Percentiles rank a stretch among this genome's conserved stretches.
These are phyloP conservation scores for Candidula unifasciata DNA, from an alignment of 2,888 invertebrate genomes.

Conservation along the genomic window DNA sequence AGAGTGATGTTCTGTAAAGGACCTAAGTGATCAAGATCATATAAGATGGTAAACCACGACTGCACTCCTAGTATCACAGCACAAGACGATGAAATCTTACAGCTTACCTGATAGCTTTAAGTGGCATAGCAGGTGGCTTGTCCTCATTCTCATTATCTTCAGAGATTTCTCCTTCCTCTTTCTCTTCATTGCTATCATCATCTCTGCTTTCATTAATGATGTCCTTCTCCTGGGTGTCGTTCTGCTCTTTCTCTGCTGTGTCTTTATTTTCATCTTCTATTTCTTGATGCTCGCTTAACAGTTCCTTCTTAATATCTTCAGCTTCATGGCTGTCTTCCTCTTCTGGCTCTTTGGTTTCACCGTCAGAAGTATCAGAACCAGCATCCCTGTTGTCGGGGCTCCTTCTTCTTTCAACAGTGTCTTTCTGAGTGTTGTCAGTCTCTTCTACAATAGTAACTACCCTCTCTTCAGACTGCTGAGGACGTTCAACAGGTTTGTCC, in stretches of 20 bases:
- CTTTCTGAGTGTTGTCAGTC: background rate
- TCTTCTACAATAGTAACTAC: background rate
- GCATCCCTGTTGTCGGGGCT: background rate
- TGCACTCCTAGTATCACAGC: no score
- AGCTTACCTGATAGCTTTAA: slow-evolving; percentile 44
- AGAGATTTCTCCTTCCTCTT: slow-evolving; percentile 51
- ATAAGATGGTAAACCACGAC: background rate
- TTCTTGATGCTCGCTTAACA: background rate
- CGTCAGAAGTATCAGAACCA: background rate
- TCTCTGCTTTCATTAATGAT: slow-evolving; percentile 11
- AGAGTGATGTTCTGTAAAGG: no score
- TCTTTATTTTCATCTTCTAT: slow-evolving; percentile 38
- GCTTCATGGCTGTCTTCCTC: background rate
- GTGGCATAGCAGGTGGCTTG: slow-evolving; percentile 37
- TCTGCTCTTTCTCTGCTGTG: slow-evolving; percentile 9
- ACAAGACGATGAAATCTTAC: no score
- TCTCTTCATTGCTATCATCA: slow-evolving; percentile 43
- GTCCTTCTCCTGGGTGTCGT: slow-evolving; percentile 44
- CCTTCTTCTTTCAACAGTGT: slow-evolving; percentile 1
- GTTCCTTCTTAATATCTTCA: background rate
- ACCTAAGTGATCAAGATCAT: background rate
- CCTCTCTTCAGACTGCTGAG: background rate
- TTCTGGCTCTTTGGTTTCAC: background rate
- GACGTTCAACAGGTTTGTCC: background rate
- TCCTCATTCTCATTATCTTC: slow-evolving; percentile 36